Percentiles rank a stretch among this genome's conserved stretches.
Evolutionary conservation across 2,888 invertebrate genomes (phyloP).

Genomic region (Rhamphomyia laevipes): DNA sequence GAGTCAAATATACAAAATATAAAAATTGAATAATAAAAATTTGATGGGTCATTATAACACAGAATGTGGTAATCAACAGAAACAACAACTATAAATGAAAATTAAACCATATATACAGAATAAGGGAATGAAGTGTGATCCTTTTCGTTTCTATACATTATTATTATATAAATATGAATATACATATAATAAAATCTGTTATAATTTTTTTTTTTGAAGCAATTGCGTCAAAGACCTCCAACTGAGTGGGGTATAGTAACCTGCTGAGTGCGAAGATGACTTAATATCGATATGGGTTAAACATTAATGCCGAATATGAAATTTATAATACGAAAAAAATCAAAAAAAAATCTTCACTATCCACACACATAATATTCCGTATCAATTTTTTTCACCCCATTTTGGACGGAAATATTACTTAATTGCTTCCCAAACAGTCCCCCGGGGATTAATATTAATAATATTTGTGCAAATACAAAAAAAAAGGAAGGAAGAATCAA

Average conservation of each 20-base stretch:
- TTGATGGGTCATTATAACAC: neutral
- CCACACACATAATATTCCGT: neutral
- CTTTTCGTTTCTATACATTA: too few species aligned
- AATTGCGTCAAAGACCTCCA: conserved; percentile 16
- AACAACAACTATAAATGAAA: neutral
- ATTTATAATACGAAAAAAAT: neutral
- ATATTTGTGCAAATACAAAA: too few species aligned
- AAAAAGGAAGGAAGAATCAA: too few species aligned
- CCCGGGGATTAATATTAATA: conserved; percentile 20
- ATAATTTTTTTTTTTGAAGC: neutral
- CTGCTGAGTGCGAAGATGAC: conserved; percentile 28
- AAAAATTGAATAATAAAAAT: neutral
- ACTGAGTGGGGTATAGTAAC: conserved; percentile 30
- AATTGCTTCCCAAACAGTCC: conserved; percentile 36
- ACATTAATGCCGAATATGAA: neutral
- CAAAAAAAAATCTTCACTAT: neutral
- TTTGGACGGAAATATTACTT: conserved; percentile 36
- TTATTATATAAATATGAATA: too few species aligned
- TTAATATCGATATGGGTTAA: conserved; percentile 26
- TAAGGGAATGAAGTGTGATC: too few species aligned
- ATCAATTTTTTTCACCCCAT: conserved; percentile 24
- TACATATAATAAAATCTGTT: too few species aligned
- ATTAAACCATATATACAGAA: neutral
- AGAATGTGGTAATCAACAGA: neutral
- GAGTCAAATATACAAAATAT: too few species aligned